Evolutionary conservation across 1,140 invertebrate species (phyloP).

Genomic region (Periplaneta americana): DNA sequence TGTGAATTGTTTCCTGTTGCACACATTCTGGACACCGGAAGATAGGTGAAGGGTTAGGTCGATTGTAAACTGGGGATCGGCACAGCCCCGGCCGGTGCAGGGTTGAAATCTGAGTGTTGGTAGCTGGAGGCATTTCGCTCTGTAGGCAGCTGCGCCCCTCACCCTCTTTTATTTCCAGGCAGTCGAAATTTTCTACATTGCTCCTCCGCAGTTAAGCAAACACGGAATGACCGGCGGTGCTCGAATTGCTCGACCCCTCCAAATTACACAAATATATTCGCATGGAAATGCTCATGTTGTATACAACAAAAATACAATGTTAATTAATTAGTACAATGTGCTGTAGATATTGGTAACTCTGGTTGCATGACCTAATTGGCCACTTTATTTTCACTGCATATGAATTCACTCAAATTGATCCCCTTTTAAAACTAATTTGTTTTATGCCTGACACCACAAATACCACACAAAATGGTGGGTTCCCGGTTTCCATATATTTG

Average conservation of each 20-base stretch:
- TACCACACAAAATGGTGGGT: too few species aligned
- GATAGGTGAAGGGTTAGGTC: neutral
- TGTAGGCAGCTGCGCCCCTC: neutral
- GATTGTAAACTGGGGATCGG: neutral
- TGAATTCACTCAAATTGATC: neutral
- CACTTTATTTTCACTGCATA: neutral
- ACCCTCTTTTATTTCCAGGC: neutral
- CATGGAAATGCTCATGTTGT: too few species aligned
- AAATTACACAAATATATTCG: neutral
- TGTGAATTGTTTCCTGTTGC: neutral
- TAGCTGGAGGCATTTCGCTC: neutral
- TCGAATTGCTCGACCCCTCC: neutral
- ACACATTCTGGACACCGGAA: neutral
- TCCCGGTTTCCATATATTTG: too few species aligned
- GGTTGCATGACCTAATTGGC: neutral
- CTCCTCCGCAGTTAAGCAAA: neutral
- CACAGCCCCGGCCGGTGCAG: too few species aligned
- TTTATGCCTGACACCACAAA: too few species aligned
- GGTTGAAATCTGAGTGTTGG: neutral
- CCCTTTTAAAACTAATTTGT: neutral
- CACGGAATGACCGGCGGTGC: neutral
- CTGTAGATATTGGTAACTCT: neutral
- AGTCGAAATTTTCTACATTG: neutral
- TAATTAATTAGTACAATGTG: neutral
- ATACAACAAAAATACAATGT: neutral